These are phyloP conservation scores for Clitarchus hookeri DNA, from an alignment of 2,888 invertebrate genomes.

Conservation along the genomic window DNA sequence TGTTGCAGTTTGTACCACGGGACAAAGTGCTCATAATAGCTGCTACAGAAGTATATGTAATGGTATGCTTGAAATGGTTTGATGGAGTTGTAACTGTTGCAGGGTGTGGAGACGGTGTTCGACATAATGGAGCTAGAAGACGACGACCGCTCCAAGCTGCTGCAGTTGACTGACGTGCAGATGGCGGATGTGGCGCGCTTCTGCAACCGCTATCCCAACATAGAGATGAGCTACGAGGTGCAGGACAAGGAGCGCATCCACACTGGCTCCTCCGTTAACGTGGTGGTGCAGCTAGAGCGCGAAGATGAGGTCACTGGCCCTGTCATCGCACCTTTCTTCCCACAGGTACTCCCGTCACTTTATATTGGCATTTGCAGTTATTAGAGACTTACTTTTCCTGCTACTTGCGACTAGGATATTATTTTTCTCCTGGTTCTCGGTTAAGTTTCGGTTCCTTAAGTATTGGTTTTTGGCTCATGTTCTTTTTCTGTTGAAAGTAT, in stretches of 20 bases:
- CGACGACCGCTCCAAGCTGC: slow-evolving; percentile 76
- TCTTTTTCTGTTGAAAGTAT: too few relatives aligned
- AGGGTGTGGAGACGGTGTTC: slow-evolving; percentile 87
- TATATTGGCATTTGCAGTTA: too few relatives aligned
- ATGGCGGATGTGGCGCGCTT: slow-evolving; percentile 98
- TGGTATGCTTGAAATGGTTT: background rate
- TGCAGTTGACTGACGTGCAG: slow-evolving; percentile 81
- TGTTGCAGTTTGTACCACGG: background rate
- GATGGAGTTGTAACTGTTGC: slow-evolving; percentile 37
- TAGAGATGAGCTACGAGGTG: slow-evolving; percentile 93
- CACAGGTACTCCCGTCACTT: slow-evolving; percentile 66
- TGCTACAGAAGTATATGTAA: background rate
- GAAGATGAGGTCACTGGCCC: slow-evolving; percentile 97
- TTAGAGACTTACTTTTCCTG: too few relatives aligned
- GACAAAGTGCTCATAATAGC: background rate
- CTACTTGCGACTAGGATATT: too few relatives aligned
- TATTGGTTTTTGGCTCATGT: too few relatives aligned
- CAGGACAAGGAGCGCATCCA: slow-evolving; percentile 75
- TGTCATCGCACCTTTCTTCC: slow-evolving; percentile 98
- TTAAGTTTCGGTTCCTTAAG: too few relatives aligned
- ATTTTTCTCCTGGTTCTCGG: too few relatives aligned
- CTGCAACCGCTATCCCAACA: slow-evolving; percentile 98
- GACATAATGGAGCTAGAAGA: slow-evolving; percentile 97
- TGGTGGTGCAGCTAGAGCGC: slow-evolving; percentile 89
- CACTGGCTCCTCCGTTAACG: slow-evolving; percentile 85